Evolutionary conservation across 2,797 vertebrate genomes (phyloP).

Genomic region (Lophotriccus pileatus): DNA sequence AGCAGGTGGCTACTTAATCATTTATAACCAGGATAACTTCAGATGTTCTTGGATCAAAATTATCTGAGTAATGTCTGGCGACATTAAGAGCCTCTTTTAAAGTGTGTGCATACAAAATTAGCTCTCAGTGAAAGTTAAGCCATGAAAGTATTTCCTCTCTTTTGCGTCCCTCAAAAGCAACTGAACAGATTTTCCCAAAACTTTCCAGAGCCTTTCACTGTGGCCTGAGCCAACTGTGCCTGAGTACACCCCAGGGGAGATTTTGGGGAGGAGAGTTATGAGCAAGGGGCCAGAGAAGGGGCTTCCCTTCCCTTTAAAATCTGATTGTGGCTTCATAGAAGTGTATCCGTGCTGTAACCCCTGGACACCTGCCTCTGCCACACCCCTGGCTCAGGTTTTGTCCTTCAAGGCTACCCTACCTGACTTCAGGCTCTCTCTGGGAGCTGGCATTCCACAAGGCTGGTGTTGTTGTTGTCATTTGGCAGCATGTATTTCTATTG

Average conservation of each 20-base stretch:
- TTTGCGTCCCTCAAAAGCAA: conserved; percentile 18
- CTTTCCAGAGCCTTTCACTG: neutral
- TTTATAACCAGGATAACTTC: neutral
- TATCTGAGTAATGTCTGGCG: neutral
- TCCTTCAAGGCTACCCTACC: neutral
- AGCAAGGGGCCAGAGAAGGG: neutral
- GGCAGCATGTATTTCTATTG: neutral
- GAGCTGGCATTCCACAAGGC: neutral
- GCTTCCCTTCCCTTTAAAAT: neutral
- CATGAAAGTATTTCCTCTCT: neutral
- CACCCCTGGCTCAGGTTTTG: neutral
- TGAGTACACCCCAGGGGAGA: neutral
- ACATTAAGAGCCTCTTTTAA: neutral
- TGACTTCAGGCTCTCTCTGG: neutral
- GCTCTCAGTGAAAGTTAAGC: neutral
- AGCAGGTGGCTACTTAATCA: neutral
- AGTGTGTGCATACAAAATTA: neutral
- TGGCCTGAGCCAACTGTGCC: neutral
- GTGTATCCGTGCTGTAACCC: neutral
- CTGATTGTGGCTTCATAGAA: neutral
- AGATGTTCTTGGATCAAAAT: neutral
- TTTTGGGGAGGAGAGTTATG: neutral
- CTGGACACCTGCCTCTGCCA: neutral
- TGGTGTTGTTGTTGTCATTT: fast-evolving
- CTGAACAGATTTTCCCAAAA: neutral